Conservation (phyloP, 2,113 vertebrate species). For the Gambusia affinis region DNA sequence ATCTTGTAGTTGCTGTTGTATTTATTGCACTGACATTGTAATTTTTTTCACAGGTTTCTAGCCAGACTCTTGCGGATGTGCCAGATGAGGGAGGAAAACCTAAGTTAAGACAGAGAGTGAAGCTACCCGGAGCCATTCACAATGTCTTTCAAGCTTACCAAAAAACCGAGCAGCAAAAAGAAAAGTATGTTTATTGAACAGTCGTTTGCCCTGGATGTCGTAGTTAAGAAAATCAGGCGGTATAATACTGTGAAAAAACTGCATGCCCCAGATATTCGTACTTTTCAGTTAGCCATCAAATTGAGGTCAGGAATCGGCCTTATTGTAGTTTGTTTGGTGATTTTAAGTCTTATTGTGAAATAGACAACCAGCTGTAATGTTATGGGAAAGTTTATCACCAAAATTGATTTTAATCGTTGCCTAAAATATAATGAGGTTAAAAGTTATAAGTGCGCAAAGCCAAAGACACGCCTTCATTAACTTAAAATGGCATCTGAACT, state of each 20-base stretch:
- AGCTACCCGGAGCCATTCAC: constrained; percentile 9
- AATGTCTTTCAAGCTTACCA: constrained; percentile 62
- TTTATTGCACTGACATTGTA: neutral
- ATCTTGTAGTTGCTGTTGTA: neutral
- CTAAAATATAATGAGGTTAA: neutral
- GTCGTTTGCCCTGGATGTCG: neutral
- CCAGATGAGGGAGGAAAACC: constrained; percentile 7
- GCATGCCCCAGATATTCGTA: too few species aligned
- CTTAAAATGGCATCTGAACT: neutral
- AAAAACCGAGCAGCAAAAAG: constrained; percentile 63
- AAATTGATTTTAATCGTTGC: neutral
- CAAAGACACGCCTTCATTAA: neutral
- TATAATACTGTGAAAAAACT: too few species aligned
- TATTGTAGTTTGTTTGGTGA: neutral
- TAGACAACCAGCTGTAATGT: neutral
- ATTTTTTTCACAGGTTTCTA: constrained; percentile 39
- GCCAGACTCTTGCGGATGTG: constrained; percentile 4
- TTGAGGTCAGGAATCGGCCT: neutral
- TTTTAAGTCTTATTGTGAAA: neutral
- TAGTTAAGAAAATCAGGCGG: too few species aligned
- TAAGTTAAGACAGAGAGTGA: constrained; percentile 1
- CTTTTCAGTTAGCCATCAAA: neutral
- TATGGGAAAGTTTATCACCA: neutral
- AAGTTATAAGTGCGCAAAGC: neutral
- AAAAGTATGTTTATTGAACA: constrained; percentile 59